Evolutionary conservation across 2,113 vertebrate genomes (phyloP), one percentile per base, ranked within the genome.

Genomic region (Indicator maculatus): DNA sequence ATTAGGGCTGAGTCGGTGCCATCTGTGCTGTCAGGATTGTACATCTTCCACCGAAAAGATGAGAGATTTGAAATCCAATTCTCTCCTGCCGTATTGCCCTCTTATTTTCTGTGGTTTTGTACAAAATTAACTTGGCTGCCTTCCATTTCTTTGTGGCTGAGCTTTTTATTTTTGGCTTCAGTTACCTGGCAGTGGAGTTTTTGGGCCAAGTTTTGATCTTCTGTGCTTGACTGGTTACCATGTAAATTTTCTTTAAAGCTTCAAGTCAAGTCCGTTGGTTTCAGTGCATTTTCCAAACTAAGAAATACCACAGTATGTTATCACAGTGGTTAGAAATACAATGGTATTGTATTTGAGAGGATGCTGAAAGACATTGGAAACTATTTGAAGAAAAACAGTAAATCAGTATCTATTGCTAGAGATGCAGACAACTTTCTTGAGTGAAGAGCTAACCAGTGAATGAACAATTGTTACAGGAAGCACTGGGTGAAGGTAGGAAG

Each of bases 11-110:
- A 94, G 89, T 63, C 0, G 11, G 45, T 96, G 87, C 95, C 93
- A 95, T 96, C 94, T 96, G 91, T 92, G 89, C 89, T 89, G 82
- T 88, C 84, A 90, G 59, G 31, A 17, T 26, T 70, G 67, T 55
- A 50, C 21, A 30, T 94, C 64, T 87, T 86, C 74, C 75, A 91
- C 69, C 26, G 73, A 44, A 70, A 79, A 88, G 59, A 90, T 66
- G 86, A 80, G 84, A 71, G 92, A 67, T 28, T 83, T 75, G 74
- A 73, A 95, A 79, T 87, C 60, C 73, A 52, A 3, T 77, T 91
- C 82, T 89, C 80, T 89, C n/a, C 19, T 17, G 14, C 30, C 83
- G 75, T 50, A 19, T 85, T 69, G 70, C 56, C 56, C 65, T 90
- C 70, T 79, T 56, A 6, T 52, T 95, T 80, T 67, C 26, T 83